Base-by-base conservation (phyloP, 2,888 invertebrate species). In the Holacanthella duospinosa region DNA sequence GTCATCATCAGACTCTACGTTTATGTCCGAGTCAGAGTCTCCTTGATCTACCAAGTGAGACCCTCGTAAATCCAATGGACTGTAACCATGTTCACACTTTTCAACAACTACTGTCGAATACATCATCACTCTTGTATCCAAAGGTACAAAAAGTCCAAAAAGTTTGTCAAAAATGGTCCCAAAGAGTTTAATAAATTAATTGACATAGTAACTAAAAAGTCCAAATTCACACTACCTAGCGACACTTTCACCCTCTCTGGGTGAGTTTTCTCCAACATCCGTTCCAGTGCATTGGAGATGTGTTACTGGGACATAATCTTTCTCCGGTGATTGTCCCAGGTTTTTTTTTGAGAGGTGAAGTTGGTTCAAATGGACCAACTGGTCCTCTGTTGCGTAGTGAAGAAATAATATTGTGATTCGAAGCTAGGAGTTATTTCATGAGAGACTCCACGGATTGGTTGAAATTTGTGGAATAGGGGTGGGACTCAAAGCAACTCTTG, bases 1-100 rank as follows among this genome's bases (percentile, higher is more conserved):
- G 16, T 71, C 75, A 62, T 77, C 77, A 71, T 76, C 77, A 29
- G 77, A 77, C 61, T 77, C 77, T 26, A 76, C 76, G 72, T 77
- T 48, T 9, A 48, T 48, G 21, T 48, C 48, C 16, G 36, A 36
- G 36, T n/a, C n/a, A 53, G 74, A 74, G 63, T 74, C 74, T 24
- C 3, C 6, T 4, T 43, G 26, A 12, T 19, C 44, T 3, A 43
- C 24, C 19, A 58, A 24, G n/a, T 60, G 64, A 24, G 62, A n/a
- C 29, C 67, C 67, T 61, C 71, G 60, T 21, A 71, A 63, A 55
- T 71, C 71, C 53, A 71, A 29, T 2, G 71, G 71, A 12, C 69
- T 66, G 62, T 63, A 71, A n/a, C 66, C 71, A 25, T 61, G 59
- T 48, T 69, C 71, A 66, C 67, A 68, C 62, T 69, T 71, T 62